Base-by-base conservation (phyloP, 2,797 vertebrate species). In the Lutjanus argentimaculatus region DNA sequence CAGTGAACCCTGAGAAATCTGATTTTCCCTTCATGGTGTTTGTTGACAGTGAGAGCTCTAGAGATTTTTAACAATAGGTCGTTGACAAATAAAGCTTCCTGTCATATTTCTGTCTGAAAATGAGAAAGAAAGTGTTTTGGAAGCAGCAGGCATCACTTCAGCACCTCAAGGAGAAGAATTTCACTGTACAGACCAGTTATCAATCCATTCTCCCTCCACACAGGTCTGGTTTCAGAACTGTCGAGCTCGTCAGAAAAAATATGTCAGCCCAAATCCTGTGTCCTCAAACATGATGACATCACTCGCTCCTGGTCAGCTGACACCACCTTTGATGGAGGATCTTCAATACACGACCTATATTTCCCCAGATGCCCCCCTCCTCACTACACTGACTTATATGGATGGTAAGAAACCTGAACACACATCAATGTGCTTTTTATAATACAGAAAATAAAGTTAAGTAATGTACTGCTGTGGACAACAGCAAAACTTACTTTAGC, bases 191-290 rank as follows among this genome's bases (percentile, higher is more conserved):
- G 16, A 57, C 2, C 7, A 15, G 11, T 52, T 11, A 42, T 13
- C 2, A 40, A 49, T 56, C 2, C 1, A 0, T 46, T 67, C 11
- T 78, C 0, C 12, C 10, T 22, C 8, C 11, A 3, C 62, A n/a
- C 86, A 99, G 98, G 98, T 99, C 80, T 99, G 98, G 98, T 99
- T 99, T 94, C 98, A 99, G 87, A 99, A 99, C 85, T 99, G 98
- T 85, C 94, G 98, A 92, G 98, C 98, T 8, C 97, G 98, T 85
- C 98, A 99, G 67, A 99, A 99, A 96, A 99, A 99, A 85, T 97
- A 99, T 0, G 94, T 98, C 77, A 96, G 94, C 69, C 97, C 98
- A 30, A 96, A 96, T 65, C 95, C 96, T 76, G 92, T 95, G 11
- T 82, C 92, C 21, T 80, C 89, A 4, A 21, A 95, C 62, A 94